Evolutionary conservation across 2,113 vertebrate species (phyloP).

Genomic region (Ictalurus furcatus): DNA sequence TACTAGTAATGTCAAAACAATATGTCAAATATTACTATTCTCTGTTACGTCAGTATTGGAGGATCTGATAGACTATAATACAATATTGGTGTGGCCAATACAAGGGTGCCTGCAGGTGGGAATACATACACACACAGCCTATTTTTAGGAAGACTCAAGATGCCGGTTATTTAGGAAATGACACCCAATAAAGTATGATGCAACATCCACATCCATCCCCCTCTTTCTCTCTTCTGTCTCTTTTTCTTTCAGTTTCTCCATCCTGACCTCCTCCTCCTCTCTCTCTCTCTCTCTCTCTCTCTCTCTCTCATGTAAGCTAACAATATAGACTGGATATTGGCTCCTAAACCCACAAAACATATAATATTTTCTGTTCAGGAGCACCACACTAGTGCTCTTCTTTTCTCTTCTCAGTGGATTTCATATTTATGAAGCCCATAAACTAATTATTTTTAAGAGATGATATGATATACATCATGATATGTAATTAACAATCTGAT

Average conservation of each 20-base stretch:
- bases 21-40: background rate
- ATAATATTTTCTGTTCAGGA: background rate
- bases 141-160: constrained; percentile 2
- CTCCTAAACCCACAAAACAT: background rate
- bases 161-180: background rate
- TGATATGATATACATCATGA: background rate
- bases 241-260: background rate
- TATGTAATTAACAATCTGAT: background rate
- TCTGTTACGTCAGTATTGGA: background rate
- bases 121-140: background rate
- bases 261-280: background rate
- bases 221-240: background rate
- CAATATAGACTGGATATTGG: background rate
- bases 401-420: background rate
- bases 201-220: background rate
- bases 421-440: background rate
- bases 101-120: background rate
- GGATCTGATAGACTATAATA: background rate
- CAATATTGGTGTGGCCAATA: background rate
- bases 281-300: background rate
- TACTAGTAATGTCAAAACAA: background rate
- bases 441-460: background rate
- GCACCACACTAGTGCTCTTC: background rate
- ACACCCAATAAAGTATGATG: constrained; percentile 1
- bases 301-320: too few relatives aligned